Evolutionary conservation across 2,113 vertebrate species (phyloP).

Genomic region (Clinocottus analis): DNA sequence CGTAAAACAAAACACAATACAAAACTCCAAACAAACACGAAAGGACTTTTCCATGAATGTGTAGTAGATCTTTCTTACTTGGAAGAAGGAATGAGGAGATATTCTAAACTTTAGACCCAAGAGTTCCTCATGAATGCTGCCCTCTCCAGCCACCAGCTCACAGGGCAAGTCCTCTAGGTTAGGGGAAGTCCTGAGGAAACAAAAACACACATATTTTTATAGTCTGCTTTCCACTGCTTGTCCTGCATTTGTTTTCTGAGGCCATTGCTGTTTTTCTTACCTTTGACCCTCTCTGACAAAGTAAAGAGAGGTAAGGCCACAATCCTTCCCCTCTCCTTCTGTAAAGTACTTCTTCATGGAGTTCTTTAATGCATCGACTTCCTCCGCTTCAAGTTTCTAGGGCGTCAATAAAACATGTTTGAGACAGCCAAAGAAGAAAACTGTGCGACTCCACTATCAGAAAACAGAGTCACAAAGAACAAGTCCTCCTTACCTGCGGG

Average conservation of each 20-base stretch:
- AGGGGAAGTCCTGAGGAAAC: conserved; percentile 87
- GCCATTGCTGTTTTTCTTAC: conserved; percentile 67
- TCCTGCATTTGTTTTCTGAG: background rate
- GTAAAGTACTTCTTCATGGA: conserved; percentile 88
- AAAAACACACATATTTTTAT: background rate
- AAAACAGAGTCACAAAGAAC: background rate
- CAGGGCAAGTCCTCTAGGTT: conserved; percentile 90
- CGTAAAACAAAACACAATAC: background rate
- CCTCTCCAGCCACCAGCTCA: conserved; percentile 90
- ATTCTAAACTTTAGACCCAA: conserved; percentile 93
- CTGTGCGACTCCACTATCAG: background rate
- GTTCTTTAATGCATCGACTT: conserved; percentile 83
- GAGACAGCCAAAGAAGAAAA: background rate
- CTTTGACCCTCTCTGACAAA: conserved; percentile 95
- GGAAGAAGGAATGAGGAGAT: conserved; percentile 97
- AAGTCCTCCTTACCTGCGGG: conserved; percentile 86
- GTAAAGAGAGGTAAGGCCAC: conserved; percentile 91
- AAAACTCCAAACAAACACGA: background rate
- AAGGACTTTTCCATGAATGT: background rate
- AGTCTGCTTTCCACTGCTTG: background rate
- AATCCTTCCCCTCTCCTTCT: conserved; percentile 87
- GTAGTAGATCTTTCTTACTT: conserved; percentile 79
- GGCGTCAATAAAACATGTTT: background rate
- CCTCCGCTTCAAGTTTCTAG: conserved; percentile 89
- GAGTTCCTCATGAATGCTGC: conserved; percentile 91